Evolutionary conservation across 2,113 vertebrate genomes (phyloP), one percentile per base, ranked within the genome.

Genomic region (Caranx melampygus): DNA sequence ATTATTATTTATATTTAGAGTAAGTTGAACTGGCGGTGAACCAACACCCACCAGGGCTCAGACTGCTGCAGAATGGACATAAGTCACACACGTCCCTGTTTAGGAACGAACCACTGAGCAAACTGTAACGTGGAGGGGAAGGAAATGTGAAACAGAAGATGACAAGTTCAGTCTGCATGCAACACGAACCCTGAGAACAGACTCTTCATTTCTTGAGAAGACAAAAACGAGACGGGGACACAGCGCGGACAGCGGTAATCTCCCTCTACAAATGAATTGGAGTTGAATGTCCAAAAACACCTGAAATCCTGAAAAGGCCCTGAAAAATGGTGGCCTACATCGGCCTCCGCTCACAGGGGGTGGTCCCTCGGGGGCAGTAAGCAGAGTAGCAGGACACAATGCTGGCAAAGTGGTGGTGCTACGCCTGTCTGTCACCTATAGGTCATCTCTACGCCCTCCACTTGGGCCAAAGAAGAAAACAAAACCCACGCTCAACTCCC

Each of bases 391-490:
- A 7, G 70, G 73, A 87, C 76, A 88, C 85, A 85, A 88, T 79
- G 8, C 63, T 37, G 72, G 59, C 37, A 7, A 63, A 87, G 87
- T 84, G 75, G 54, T 15, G n/a, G 72, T 11, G 44, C 72, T 18
- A 37, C 0, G 65, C 40, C 61, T 67, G 75, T 84, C 82, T 61
- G 44, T 90, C 89, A 87, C 60, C 79, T 14, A 37, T 12, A 65
- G 90, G 88, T 88, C 88, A 84, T 55, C 82, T 63, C 79, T n/a
- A 79, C 58, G 51, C 75, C 67, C 83, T 82, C 83, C 88, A 87
- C 88, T 90, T 91, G 78, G 77, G 83, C 72, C 78, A 65, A 73
- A 80, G 70, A 76, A 54, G 84, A 81, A 90, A 86, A 85, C 78
- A 82, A 86, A 89, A 81, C 78, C 81, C 35, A 63, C 67, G 34